Conservation (phyloP, 1,140 invertebrate genomes). For the Condylostylus longicornis region DNA sequence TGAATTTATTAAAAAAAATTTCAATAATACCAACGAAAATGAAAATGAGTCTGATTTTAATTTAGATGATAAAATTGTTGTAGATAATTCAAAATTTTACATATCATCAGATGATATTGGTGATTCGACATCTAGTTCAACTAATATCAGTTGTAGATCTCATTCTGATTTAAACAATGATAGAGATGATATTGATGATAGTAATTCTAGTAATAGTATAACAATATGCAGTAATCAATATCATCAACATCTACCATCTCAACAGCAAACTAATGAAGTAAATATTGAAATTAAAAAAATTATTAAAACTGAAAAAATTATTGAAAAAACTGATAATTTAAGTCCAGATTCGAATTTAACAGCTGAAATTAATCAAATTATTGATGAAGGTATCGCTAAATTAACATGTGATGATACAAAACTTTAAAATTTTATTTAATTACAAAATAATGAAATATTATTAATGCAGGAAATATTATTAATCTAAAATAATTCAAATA, state of each 20-base stretch:
- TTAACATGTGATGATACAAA: no score
- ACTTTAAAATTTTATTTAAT: no score
- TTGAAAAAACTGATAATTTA: slow-evolving; percentile 16
- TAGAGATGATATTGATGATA: not conserved
- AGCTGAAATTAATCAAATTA: slow-evolving; percentile 26
- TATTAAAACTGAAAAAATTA: slow-evolving; percentile 24
- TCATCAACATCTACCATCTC: not conserved
- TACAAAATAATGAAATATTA: no score
- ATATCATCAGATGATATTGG: slow-evolving; percentile 11
- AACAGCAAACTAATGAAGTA: slow-evolving; percentile 6
- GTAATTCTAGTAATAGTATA: not conserved
- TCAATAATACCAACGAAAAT: slow-evolving; percentile 23
- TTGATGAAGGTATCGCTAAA: slow-evolving; percentile 27
- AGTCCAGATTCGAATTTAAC: slow-evolving; percentile 19
- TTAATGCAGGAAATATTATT: no score
- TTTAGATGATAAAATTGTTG: not conserved
- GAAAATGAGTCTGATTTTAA: slow-evolving; percentile 10
- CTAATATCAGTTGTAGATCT: slow-evolving; percentile 20
- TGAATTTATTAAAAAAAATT: slow-evolving; percentile 27
- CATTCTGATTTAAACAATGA: slow-evolving; percentile 5
- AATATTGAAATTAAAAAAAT: slow-evolving; percentile 26
- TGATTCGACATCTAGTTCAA: slow-evolving; percentile 6
- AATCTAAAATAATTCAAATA: no score
- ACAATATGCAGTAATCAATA: no score
- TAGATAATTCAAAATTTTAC: slow-evolving; percentile 29